These are phyloP conservation scores for Pedionomus torquatus DNA, from an alignment of 2,113 vertebrate species.

Conservation along the genomic window DNA sequence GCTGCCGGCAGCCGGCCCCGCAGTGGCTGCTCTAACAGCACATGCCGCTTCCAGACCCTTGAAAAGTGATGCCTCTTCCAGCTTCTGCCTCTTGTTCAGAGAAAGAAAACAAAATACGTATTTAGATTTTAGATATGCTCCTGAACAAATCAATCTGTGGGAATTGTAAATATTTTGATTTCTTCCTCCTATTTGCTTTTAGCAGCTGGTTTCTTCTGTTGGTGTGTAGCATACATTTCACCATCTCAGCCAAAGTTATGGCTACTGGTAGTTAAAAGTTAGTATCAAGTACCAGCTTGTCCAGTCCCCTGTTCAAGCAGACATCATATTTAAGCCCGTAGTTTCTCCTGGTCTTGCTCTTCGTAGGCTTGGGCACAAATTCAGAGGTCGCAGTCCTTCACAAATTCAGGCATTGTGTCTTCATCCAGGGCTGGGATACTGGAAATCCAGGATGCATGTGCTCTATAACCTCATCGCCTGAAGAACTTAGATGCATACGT, in stretches of 20 bases:
- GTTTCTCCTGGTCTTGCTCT: background rate
- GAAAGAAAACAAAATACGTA: background rate
- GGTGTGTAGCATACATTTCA: background rate
- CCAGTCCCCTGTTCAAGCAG: background rate
- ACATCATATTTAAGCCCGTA: accelerated
- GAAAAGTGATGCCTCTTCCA: background rate
- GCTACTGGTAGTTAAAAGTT: background rate
- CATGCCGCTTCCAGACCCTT: background rate
- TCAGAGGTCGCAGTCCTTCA: background rate
- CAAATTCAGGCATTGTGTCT: background rate
- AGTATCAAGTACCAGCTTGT: background rate
- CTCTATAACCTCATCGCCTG: background rate
- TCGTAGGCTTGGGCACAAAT: background rate
- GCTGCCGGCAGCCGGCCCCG: background rate
- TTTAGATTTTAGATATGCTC: background rate
- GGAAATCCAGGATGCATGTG: background rate
- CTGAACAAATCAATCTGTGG: background rate
- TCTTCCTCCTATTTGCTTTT: background rate
- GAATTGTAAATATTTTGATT: background rate
- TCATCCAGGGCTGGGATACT: background rate
- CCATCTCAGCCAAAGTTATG: background rate
- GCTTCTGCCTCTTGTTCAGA: background rate
- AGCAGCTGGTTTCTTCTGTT: background rate
- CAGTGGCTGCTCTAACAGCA: background rate
- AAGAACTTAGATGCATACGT: accelerated